Evolutionary conservation across 2,113 vertebrate genomes (phyloP).

Genomic region (Myotis brandtii): DNA sequence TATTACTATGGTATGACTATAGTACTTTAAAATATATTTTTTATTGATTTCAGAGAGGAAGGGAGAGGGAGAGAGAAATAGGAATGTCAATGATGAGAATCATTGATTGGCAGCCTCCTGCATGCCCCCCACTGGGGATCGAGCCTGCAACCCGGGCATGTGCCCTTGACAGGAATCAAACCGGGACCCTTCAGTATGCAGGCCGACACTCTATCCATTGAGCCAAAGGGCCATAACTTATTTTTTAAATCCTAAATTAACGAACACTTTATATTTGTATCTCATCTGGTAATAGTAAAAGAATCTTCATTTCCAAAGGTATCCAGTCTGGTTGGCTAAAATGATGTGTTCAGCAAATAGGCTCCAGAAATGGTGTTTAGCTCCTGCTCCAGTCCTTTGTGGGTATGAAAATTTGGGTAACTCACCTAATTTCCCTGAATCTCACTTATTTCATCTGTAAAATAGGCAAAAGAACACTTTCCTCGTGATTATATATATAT

Average conservation of each 20-base stretch:
- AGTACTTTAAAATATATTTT: no score
- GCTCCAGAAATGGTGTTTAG: background rate
- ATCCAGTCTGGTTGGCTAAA: background rate
- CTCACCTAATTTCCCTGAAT: background rate
- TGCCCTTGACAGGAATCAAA: no score
- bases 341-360: background rate
- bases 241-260: background rate
- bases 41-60: no score
- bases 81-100: no score
- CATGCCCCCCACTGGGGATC: no score
- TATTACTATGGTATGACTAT: background rate
- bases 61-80: no score
- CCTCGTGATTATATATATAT: background rate
- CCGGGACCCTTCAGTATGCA: no score
- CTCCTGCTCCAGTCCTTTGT: background rate
- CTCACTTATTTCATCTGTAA: background rate
- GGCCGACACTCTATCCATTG: no score
- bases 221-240: background rate
- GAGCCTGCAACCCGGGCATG: no score
- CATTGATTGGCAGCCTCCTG: no score
- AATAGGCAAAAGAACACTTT: background rate
- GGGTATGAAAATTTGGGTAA: background rate
- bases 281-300: background rate
- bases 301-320: background rate
- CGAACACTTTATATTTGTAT: background rate